Evolutionary conservation across 2,888 invertebrate genomes (phyloP).

Genomic region (Torymus aiolomorphi): DNA sequence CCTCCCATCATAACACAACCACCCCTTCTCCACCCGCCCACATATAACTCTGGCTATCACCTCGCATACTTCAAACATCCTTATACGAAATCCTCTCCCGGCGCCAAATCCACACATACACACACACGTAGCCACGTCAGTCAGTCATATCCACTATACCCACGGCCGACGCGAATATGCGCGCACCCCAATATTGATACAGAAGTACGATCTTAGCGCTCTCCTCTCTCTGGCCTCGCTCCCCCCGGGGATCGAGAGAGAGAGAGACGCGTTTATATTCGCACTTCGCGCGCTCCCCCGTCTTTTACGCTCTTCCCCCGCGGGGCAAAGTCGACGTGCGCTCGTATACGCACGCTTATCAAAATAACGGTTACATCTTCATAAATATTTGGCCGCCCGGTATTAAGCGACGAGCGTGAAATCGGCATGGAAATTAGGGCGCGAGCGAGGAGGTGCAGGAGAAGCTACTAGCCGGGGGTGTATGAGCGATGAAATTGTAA

Average conservation of each 20-base stretch:
- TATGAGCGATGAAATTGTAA: constrained; percentile 5
- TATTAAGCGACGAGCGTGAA: constrained; percentile 70
- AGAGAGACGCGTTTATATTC: too few species aligned
- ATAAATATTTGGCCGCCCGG: constrained; percentile 73
- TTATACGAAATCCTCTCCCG: constrained; percentile 19
- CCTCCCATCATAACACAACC: constrained; percentile 26
- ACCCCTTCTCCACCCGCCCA: background rate
- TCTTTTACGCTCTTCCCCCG: constrained; percentile 17
- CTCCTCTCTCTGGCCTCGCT: constrained; percentile 17
- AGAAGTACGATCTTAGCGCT: constrained; percentile 68
- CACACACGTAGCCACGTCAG: too few species aligned
- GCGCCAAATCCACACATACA: constrained; percentile 20
- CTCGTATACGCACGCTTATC: constrained; percentile 67
- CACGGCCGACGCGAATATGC: constrained; percentile 27
- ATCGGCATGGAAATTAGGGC: constrained; percentile 72
- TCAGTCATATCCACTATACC: constrained; percentile 34
- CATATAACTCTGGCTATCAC: constrained; percentile 10
- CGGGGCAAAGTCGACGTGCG: too few species aligned
- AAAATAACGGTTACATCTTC: constrained; percentile 75
- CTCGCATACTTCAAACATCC: too few species aligned
- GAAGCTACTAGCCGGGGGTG: constrained; percentile 29
- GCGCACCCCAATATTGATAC: constrained; percentile 69
- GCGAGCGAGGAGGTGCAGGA: too few species aligned
- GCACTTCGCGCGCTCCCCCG: constrained; percentile 65
- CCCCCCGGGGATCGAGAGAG: constrained; percentile 61